Evolutionary conservation across 1,140 invertebrate genomes (phyloP).

Genomic region (Cyclargus thomasi): DNA sequence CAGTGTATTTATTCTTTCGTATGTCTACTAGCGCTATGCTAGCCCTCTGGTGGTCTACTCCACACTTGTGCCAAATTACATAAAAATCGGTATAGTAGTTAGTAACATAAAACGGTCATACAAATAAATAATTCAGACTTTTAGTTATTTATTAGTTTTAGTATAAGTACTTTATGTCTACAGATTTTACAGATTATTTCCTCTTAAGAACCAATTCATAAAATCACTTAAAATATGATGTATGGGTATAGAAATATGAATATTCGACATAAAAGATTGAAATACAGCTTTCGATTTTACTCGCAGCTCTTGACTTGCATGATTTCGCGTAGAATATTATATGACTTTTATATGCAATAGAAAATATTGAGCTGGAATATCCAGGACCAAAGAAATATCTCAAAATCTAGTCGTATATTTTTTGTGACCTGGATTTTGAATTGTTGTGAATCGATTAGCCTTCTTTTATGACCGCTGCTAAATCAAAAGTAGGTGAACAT

Average conservation of each 20-base stretch:
- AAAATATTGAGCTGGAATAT: background rate
- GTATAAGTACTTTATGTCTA: too few species aligned
- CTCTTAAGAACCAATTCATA: background rate
- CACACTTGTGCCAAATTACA: too few species aligned
- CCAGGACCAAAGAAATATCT: background rate
- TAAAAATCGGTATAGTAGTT: too few species aligned
- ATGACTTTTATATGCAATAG: background rate
- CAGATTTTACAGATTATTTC: too few species aligned
- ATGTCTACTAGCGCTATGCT: too few species aligned
- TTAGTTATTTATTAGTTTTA: too few species aligned
- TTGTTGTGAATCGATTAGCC: too few species aligned
- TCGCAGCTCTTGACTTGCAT: background rate
- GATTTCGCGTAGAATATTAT: background rate
- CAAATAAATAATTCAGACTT: background rate
- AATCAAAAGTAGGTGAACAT: too few species aligned
- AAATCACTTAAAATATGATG: background rate
- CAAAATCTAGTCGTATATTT: background rate
- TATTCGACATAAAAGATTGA: background rate
- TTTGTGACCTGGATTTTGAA: too few species aligned
- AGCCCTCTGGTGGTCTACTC: too few species aligned
- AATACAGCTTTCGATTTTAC: background rate
- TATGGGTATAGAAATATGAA: background rate
- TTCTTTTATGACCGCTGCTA: too few species aligned
- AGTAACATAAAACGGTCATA: background rate
- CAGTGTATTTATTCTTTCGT: too few species aligned